Evolutionary conservation across 2,797 vertebrate genomes (phyloP).

Genomic region (Onychomys torridus): DNA sequence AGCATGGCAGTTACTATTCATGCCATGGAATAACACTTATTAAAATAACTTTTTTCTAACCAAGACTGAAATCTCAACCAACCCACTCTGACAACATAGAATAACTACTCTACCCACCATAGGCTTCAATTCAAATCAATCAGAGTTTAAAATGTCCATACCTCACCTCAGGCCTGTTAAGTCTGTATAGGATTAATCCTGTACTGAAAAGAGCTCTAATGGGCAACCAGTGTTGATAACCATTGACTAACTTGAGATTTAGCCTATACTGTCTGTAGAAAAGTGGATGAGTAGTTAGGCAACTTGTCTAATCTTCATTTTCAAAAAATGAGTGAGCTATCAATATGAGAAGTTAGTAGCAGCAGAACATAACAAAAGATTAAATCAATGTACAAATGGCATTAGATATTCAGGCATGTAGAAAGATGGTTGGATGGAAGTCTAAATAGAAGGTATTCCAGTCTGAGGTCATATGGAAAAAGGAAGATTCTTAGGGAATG

Average conservation of each 20-base stretch:
- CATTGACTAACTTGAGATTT: not conserved
- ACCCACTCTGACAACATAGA: not conserved
- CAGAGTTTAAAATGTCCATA: not conserved
- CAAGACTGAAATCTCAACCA: not conserved
- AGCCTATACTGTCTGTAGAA: not conserved
- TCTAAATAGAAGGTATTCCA: not conserved
- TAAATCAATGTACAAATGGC: not conserved
- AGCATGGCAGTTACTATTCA: not conserved
- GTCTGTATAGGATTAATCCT: not conserved
- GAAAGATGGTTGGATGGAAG: not conserved
- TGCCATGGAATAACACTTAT: not conserved
- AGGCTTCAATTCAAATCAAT: not conserved
- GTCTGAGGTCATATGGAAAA: not conserved
- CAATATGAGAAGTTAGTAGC: not conserved
- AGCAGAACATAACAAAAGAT: not conserved
- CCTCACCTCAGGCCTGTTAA: not conserved
- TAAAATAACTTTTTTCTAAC: slow-evolving; percentile 11
- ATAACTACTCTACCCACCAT: not conserved
- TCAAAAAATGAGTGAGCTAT: not conserved
- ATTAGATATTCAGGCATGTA: not conserved
- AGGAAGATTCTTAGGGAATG: not conserved
- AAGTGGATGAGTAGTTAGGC: not conserved
- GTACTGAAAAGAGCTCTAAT: not conserved
- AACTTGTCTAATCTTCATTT: not conserved
- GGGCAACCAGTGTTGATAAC: not conserved